Evolutionary conservation across 2,113 vertebrate species (phyloP), one percentile per base, ranked within the genome.

Genomic region (Chionis minor): DNA sequence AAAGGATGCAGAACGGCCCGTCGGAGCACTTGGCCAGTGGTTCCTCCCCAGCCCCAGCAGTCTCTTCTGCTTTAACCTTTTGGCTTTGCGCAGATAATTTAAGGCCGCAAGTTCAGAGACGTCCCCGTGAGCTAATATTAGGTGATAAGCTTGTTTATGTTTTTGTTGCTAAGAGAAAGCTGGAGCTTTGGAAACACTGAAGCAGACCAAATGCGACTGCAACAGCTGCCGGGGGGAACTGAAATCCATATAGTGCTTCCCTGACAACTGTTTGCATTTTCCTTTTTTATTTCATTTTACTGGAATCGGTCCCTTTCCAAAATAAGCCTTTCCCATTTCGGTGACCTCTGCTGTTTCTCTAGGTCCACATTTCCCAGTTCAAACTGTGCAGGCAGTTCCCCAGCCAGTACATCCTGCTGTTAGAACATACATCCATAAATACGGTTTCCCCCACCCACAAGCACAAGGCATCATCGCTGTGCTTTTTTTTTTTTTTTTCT

Each of bases 101-200:
- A 89, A 91, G 83, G 85, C 69, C 75, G 62, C 69, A 79, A 59
- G 90, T 72, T 81, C 3, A 1, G 86, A 95, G 94, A 78, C 44
- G 81, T 90, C 83, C 63, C 92, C 88, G 55, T 79, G 96, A 95
- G 95, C 98, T 98, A 97, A 96, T 96, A 97, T 98, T 97, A 98
- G 97, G 69, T 54, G 40, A 67, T 69, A 82, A 97, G 73, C 65
- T 69, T 98, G 97, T 98, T 98, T 97, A 94, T 92, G 90, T 95
- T 96, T 89, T 66, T 88, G 98, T 98, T 98, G 98, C 98, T 97
- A 98, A 97, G 98, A 97, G 94, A 94, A 97, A 94, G 94, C n/a
- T 62, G 55, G 66, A 73, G 52, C 95, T 98, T 94, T 97, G 97
- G 97, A 97, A 98, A 97, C 91, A 94, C 71, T 10, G 33, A 97